These are phyloP conservation scores for Ellobium chinense DNA, from an alignment of 2,888 invertebrate species.

Conservation along the genomic window DNA sequence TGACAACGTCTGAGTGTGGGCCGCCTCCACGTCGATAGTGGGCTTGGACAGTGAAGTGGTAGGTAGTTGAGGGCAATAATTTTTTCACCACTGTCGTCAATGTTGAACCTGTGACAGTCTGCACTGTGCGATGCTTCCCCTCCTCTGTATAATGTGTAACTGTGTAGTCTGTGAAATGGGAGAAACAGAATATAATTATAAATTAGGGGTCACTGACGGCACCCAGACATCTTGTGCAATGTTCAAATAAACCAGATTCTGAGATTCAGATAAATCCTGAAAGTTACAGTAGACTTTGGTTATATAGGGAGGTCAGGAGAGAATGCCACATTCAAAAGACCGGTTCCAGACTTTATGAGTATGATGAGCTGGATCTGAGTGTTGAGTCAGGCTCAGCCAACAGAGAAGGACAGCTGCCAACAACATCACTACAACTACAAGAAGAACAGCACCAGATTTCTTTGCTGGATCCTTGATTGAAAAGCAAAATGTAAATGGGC, in stretches of 20 bases:
- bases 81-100: constrained; percentile 16
- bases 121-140: constrained; percentile 16
- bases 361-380: too few species aligned
- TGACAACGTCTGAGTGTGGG: constrained; percentile 33
- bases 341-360: too few species aligned
- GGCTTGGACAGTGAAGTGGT: constrained; percentile 46
- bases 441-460: background rate
- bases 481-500: too few species aligned
- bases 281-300: too few species aligned
- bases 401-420: background rate
- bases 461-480: too few species aligned
- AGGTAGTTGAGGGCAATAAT: constrained; percentile 34
- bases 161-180: constrained; percentile 19
- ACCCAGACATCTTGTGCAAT: too few species aligned
- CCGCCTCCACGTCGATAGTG: constrained; percentile 30
- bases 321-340: too few species aligned
- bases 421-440: background rate
- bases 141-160: constrained; percentile 38
- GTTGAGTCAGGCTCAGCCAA: background rate
- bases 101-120: constrained; percentile 7
- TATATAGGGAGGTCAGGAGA: too few species aligned
- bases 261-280: too few species aligned
- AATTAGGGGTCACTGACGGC: too few species aligned
- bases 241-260: too few species aligned
- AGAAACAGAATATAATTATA: background rate